Evolutionary conservation across 2,888 invertebrate species (phyloP).

Genomic region (Steinernema hermaphroditum): DNA sequence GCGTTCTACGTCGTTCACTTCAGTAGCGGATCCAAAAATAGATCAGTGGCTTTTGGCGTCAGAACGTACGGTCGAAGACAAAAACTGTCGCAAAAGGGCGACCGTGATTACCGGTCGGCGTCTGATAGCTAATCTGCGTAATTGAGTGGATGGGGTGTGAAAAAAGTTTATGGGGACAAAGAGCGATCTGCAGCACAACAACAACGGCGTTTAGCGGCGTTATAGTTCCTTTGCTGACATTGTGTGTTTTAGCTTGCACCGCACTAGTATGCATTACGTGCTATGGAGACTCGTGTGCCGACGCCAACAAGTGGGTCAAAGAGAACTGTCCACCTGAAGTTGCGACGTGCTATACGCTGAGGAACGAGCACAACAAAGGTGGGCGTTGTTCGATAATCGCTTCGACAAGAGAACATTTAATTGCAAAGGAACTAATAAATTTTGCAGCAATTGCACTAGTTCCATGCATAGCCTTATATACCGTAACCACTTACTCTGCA

Average conservation of each 20-base stretch:
- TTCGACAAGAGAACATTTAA: too few relatives aligned
- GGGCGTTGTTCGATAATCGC: too few relatives aligned
- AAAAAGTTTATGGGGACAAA: not conserved
- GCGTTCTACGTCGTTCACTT: too few relatives aligned
- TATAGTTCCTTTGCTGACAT: not conserved
- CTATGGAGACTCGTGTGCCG: constrained; percentile 26
- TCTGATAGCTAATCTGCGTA: not conserved
- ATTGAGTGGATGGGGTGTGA: not conserved
- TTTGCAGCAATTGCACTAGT: too few relatives aligned
- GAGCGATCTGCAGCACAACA: not conserved
- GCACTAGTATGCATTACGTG: constrained; percentile 22
- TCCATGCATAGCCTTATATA: too few relatives aligned
- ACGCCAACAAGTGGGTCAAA: constrained; percentile 18
- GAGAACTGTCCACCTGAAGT: constrained; percentile 14
- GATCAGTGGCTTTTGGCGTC: too few relatives aligned
- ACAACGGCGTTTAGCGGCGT: too few relatives aligned
- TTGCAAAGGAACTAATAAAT: too few relatives aligned
- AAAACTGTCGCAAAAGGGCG: not conserved
- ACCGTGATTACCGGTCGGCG: not conserved
- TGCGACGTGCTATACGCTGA: constrained; percentile 2
- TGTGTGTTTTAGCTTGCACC: not conserved
- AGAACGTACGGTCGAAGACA: too few relatives aligned
- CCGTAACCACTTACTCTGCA: too few relatives aligned
- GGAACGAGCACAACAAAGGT: constrained; percentile 27
- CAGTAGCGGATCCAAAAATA: too few relatives aligned